Evolutionary conservation across 2,113 vertebrate genomes (phyloP).

Genomic region (Antidorcas marsupialis): DNA sequence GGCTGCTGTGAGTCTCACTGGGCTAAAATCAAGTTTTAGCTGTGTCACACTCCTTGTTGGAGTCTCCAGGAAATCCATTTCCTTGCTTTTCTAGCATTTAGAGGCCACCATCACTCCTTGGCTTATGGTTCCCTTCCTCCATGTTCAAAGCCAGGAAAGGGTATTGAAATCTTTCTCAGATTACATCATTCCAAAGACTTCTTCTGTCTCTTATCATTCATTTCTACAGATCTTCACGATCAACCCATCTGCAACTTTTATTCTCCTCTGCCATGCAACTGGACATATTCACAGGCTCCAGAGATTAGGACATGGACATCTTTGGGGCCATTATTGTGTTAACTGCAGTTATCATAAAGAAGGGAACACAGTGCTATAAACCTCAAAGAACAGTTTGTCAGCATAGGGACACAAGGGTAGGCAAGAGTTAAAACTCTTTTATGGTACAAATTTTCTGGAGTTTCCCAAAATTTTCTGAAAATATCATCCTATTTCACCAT

Average conservation of each 20-base stretch:
- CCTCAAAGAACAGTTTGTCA: not conserved
- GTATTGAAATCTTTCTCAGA: not conserved
- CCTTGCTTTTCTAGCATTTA: not conserved
- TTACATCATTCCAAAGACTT: not conserved
- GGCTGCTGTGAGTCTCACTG: not conserved
- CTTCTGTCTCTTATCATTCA: not conserved
- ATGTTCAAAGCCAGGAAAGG: not conserved
- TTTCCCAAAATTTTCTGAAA: not conserved
- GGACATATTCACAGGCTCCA: not conserved
- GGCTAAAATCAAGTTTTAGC: not conserved
- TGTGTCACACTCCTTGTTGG: not conserved
- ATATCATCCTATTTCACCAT: not conserved
- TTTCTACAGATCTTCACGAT: not conserved
- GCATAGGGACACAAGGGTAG: not conserved
- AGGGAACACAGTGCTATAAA: not conserved
- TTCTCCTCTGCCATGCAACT: not conserved
- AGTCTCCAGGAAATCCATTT: not conserved
- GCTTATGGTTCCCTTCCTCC: not conserved
- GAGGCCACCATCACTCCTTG: not conserved
- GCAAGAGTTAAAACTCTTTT: not conserved
- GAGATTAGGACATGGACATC: not conserved
- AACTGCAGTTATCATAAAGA: not conserved
- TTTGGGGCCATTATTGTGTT: not conserved
- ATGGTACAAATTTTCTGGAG: not conserved
- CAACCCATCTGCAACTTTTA: not conserved